phyloP scores from a whole-genome alignment of 2,113 vertebrate genomes.

The Crocuta crocuta region DNA sequence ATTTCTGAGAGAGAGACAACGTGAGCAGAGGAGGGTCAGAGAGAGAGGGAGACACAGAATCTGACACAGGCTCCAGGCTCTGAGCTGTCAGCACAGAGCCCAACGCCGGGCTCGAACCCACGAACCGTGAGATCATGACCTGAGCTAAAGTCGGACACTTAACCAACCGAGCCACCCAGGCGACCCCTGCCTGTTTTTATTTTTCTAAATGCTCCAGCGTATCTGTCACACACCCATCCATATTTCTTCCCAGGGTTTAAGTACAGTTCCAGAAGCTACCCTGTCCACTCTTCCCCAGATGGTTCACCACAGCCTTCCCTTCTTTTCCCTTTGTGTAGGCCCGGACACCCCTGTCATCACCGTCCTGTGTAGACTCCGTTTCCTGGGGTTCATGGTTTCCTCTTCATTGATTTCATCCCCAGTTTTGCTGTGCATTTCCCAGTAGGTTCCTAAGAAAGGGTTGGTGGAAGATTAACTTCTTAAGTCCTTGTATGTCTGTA shows the following conservation, averaged over 20 bases:
- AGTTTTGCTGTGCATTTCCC: neutral
- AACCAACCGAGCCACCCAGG: no score
- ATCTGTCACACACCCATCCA: accelerated
- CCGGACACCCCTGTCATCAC: neutral
- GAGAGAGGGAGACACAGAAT: no score
- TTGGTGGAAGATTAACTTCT: neutral
- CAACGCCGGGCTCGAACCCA: no score
- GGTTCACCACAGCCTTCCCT: neutral
- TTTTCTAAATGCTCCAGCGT: neutral
- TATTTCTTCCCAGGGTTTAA: neutral
- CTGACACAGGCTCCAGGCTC: no score
- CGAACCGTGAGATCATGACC: no score
- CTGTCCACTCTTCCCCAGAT: accelerated
- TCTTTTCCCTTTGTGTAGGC: neutral
- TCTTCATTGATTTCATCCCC: neutral
- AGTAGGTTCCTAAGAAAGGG: neutral
- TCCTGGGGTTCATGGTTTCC: neutral
- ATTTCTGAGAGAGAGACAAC: no score
- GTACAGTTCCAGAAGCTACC: neutral
- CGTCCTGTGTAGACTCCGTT: neutral
- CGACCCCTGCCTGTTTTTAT: neutral
- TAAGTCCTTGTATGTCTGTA: neutral
- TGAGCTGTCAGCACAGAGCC: no score
- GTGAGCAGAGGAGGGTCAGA: no score
- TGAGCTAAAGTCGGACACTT: no score